Conservation (phyloP, 2,113 vertebrate genomes). For the Ornithorhynchus anatinus region DNA sequence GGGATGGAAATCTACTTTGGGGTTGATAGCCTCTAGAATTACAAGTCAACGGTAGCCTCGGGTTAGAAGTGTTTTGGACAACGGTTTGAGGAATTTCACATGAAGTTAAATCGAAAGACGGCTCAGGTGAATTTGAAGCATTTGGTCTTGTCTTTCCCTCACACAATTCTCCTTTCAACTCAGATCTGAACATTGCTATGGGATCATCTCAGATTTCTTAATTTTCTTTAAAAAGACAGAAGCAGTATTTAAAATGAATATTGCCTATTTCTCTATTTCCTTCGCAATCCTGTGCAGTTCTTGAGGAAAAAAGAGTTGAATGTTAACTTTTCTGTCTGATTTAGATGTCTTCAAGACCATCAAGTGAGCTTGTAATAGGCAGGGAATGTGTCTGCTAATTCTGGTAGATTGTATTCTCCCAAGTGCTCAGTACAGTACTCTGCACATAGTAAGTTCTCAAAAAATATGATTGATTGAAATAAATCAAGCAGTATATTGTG, state of each 20-base stretch:
- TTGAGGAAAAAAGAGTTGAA: neutral
- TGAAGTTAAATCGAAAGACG: neutral
- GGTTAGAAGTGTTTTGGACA: neutral
- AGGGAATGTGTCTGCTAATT: no score
- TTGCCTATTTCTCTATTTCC: neutral
- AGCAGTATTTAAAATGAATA: neutral
- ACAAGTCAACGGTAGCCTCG: neutral
- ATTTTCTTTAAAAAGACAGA: neutral
- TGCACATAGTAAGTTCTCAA: no score
- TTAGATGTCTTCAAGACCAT: neutral
- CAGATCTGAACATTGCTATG: neutral
- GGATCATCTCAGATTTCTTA: neutral
- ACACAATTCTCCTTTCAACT: neutral
- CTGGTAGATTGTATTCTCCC: no score
- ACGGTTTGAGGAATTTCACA: neutral
- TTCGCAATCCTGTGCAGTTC: neutral
- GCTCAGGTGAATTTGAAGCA: conserved; percentile 4
- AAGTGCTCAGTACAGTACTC: no score
- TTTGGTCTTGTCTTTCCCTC: neutral
- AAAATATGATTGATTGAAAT: no score
- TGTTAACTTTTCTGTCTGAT: neutral
- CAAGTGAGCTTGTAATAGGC: no score
- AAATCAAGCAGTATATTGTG: neutral
- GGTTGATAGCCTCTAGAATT: neutral
- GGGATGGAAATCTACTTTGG: neutral